Conservation (phyloP, 2,888 invertebrate species). For the Oligia fasciuncula region DNA sequence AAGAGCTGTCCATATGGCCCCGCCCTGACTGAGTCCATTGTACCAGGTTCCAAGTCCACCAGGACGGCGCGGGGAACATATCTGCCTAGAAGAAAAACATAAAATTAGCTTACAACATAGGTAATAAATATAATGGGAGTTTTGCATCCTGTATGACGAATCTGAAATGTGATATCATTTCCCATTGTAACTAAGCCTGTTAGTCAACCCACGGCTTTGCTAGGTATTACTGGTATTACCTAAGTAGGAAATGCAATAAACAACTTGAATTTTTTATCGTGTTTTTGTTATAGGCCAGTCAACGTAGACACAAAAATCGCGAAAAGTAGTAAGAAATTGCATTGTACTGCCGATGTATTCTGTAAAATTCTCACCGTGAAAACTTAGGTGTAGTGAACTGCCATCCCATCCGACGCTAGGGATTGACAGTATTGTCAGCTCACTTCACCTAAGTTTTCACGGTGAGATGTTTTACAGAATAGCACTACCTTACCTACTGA, state of each 20-base stretch:
- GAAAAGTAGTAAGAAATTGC: no score
- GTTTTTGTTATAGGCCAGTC: background rate
- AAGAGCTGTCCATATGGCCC: conserved; percentile 96
- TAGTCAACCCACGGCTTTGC: background rate
- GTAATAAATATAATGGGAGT: background rate
- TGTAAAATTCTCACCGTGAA: no score
- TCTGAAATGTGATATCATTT: conserved; percentile 8
- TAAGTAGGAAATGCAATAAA: background rate
- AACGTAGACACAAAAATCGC: background rate
- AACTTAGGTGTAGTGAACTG: no score
- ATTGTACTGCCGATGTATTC: no score
- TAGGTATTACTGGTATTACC: no score
- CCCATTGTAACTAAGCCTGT: background rate
- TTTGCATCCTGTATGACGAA: background rate
- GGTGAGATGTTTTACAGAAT: no score
- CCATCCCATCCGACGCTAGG: no score
- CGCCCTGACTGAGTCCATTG: conserved; percentile 96
- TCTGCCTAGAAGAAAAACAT: conserved; percentile 84
- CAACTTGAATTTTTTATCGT: background rate
- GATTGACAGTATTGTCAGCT: no score
- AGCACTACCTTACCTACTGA: no score
- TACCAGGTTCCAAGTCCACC: conserved; percentile 96
- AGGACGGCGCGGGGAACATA: conserved; percentile 96
- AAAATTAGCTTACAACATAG: background rate
- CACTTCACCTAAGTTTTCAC: no score